These are phyloP conservation scores for Meda fulgida DNA, from an alignment of 2,797 vertebrate genomes.

Conservation along the genomic window DNA sequence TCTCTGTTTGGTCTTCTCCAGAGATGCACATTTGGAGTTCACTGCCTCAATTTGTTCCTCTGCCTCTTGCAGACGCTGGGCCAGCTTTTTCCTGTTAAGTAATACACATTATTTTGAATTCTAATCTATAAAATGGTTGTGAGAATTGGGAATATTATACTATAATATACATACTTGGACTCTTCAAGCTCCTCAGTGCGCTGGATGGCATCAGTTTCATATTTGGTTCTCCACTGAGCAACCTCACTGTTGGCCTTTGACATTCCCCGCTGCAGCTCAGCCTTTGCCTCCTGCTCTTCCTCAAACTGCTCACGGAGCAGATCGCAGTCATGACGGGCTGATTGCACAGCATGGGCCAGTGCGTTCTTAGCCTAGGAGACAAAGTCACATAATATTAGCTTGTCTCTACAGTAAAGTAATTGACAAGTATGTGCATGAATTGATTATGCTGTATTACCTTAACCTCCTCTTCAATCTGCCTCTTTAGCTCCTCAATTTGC, in stretches of 20 bases:
- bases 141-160: not conserved
- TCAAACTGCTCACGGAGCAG: conserved; percentile 86
- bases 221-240: conserved; percentile 14
- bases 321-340: conserved; percentile 84
- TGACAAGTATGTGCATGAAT: not conserved
- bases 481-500: conserved; percentile 13
- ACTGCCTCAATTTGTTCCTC: conserved; percentile 73
- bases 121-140: no score
- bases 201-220: conserved; percentile 16
- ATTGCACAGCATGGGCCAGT: conserved; percentile 84
- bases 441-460: not conserved
- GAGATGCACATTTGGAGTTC: conserved; percentile 83
- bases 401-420: not conserved
- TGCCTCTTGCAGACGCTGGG: conserved; percentile 68
- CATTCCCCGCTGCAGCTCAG: conserved; percentile 77
- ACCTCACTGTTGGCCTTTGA: conserved; percentile 79
- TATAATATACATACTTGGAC: conserved; percentile 66
- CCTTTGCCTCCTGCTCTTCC: conserved; percentile 80
- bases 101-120: not conserved
- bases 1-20: conserved; percentile 86
- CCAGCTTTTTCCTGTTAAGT: conserved; percentile 82
- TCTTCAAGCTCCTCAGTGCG: conserved; percentile 61
- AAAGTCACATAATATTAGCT: not conserved
- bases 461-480: not conserved
- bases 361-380: conserved; percentile 83